phyloP scores from a whole-genome alignment of 2,113 vertebrate species.

The Otocyon megalotis region DNA sequence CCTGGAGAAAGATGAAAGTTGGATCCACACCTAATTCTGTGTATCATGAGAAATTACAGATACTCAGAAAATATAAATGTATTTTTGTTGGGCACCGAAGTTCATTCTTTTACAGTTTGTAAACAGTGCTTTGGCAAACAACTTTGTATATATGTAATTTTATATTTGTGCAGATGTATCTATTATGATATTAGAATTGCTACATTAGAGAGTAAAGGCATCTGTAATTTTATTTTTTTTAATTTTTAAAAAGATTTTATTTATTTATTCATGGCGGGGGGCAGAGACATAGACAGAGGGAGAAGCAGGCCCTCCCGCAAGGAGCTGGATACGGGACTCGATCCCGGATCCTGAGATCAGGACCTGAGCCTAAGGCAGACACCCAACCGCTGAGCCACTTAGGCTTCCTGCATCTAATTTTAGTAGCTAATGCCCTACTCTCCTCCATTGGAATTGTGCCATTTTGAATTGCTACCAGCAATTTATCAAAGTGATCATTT shows the following conservation, averaged over 20 bases:
- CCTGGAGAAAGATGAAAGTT: constrained; percentile 39
- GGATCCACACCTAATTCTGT: neutral
- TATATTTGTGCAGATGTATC: neutral
- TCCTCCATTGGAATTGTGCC: neutral
- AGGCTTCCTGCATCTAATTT: neutral
- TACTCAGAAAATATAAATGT: constrained; percentile 31
- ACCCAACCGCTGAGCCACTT: no score
- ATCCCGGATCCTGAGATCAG: no score
- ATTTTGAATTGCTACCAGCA: neutral
- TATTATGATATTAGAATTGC: neutral
- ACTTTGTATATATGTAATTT: neutral
- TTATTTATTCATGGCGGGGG: no score
- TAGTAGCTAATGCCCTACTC: neutral
- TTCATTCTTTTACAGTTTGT: constrained; percentile 13
- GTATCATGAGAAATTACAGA: constrained; percentile 29
- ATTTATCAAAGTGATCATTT: neutral
- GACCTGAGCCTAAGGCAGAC: no score
- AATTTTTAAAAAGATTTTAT: no score
- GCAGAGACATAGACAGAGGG: no score
- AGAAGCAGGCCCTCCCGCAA: no score
- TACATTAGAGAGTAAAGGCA: constrained; percentile 6
- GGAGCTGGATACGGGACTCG: no score
- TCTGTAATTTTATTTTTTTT: neutral
- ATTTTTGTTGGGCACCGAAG: neutral
- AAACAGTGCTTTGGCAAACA: neutral